phyloP scores from a whole-genome alignment of 2,888 invertebrate genomes.

The Nesidiocoris tenuis region DNA sequence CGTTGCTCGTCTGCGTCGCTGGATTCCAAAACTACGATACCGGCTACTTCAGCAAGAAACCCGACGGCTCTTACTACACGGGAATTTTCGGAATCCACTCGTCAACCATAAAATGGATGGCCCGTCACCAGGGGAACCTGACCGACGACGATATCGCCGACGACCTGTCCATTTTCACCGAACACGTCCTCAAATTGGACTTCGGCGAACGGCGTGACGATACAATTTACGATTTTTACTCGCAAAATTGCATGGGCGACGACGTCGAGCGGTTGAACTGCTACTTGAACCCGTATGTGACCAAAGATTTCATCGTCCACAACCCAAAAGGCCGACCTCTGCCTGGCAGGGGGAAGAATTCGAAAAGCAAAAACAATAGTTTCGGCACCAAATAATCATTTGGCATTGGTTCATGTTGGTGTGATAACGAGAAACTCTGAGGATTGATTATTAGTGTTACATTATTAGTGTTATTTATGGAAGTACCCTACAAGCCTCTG shows the following conservation, averaged over 20 bases:
- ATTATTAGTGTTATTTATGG: too few relatives aligned
- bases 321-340: constrained; percentile 2
- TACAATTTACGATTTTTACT: constrained; percentile 17
- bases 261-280: constrained; percentile 4
- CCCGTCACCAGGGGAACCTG: constrained; percentile 21
- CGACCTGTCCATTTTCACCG: constrained; percentile 21
- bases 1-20: constrained; percentile 10
- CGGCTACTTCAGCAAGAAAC: neutral
- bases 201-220: constrained; percentile 13
- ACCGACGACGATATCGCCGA: constrained; percentile 25
- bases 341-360: neutral
- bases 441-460: too few relatives aligned
- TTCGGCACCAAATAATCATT: too few relatives aligned
- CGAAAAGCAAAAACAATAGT: constrained; percentile 10
- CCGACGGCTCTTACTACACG: constrained; percentile 11
- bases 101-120: constrained; percentile 26
- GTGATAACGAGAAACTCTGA: too few relatives aligned
- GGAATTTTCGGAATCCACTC: constrained; percentile 20
- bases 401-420: too few relatives aligned
- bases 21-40: constrained; percentile 20
- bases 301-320: constrained; percentile 16
- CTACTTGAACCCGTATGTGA: constrained; percentile 22
- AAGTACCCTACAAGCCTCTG: too few relatives aligned
- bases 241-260: neutral
- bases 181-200: constrained; percentile 22